Evolutionary conservation across 2,113 vertebrate species (phyloP).

Genomic region (Seriola quinqueradiata): DNA sequence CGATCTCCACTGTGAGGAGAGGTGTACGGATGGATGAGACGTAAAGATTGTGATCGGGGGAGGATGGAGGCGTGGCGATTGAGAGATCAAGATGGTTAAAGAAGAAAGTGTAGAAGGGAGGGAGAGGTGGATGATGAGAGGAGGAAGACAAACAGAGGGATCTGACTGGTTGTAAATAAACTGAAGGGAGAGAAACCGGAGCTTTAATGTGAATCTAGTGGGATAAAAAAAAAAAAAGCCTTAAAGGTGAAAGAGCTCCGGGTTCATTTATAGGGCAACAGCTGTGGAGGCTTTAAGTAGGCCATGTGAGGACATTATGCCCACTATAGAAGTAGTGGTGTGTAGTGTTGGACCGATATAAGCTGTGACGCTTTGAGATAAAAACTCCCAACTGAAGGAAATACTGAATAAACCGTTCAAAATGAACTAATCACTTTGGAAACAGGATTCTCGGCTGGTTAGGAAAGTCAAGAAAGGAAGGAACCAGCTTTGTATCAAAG

Average conservation of each 20-base stretch:
- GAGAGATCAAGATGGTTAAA: neutral
- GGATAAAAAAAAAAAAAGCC: neutral
- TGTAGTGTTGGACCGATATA: conserved; percentile 18
- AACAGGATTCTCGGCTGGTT: neutral
- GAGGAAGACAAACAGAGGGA: conserved; percentile 17
- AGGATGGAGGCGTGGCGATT: neutral
- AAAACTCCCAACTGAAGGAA: neutral
- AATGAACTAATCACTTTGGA: neutral
- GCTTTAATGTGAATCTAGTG: conserved; percentile 34
- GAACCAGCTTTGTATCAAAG: conserved; percentile 1
- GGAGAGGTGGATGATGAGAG: neutral
- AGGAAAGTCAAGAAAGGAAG: neutral
- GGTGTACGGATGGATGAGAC: neutral
- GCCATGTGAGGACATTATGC: conserved; percentile 27
- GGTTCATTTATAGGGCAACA: conserved; percentile 54
- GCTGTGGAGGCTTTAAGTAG: conserved; percentile 39
- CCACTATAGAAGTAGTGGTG: conserved; percentile 8
- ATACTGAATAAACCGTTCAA: neutral
- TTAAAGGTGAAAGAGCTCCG: conserved; percentile 25
- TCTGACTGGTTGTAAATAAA: conserved; percentile 31
- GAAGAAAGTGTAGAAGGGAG: neutral
- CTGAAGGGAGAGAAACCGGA: conserved; percentile 14
- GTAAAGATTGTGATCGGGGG: neutral
- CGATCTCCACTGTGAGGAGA: conserved; percentile 76
- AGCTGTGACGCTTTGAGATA: neutral